Evolutionary conservation across 2,888 invertebrate genomes (phyloP), one percentile per base, ranked within the genome.

Genomic region (Drosophila parthenogenetica): DNA sequence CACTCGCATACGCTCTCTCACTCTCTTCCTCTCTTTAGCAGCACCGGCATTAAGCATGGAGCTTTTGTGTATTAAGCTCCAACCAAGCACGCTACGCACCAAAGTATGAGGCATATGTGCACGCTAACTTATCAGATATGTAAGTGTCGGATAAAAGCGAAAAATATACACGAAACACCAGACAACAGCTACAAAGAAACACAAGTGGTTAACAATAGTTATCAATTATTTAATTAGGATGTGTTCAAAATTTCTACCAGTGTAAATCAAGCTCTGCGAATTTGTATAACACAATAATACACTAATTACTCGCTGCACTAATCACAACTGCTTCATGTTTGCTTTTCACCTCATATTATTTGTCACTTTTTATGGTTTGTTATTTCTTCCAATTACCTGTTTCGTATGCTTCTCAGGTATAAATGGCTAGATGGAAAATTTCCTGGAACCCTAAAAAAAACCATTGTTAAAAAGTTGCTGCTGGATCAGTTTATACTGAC

Each of bases 401-500:
- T 10, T 5, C 37, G 48, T 10, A 10, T n/a, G 0, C n/a, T 91
- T 55, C 49, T 2, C 19, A 97, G 97, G 96, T 97, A 97, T 91
- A 95, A 94, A 93, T 96, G 95, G 93, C 91, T 97, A 71, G 97
- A 97, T 91, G 93, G 92, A 63, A 94, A 93, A 71, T 95, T 95
- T 78, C 93, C 93, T 0, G 97, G 96, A 1, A 95, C 94, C 1
- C 91, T 95, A 0, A 91, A 93, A 11, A 94, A 93, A 89, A 93
- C 94, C 0, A 94, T 97, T 25, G 88, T 94, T 0, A 94, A 94
- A 69, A 97, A 97, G 92, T 93, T 97, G 50, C 88, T 95, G 0
- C 91, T 95, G 61, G 97, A 97, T 91, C 97, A 97, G 92, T 95
- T 96, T 85, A 65, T 96, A 3, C 93, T 96, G 91, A 96, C 97